Evolutionary conservation across 2,797 vertebrate species (phyloP).

Genomic region (Nyctibius grandis): DNA sequence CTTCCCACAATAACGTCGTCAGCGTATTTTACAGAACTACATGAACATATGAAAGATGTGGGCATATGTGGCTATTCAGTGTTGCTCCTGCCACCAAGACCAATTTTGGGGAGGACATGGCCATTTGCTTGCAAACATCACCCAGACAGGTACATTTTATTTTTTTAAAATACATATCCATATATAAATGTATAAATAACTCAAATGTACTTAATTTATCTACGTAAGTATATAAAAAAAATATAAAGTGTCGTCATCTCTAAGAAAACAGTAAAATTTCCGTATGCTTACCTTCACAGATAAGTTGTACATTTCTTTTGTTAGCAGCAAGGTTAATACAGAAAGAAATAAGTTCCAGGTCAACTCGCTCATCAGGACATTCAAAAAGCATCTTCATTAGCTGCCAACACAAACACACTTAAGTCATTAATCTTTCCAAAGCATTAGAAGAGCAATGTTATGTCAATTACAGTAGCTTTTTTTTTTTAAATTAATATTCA

Average conservation of each 20-base stretch:
- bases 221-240: background rate
- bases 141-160: background rate
- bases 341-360: slow-evolving; percentile 89
- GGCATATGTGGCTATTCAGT: background rate
- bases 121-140: background rate
- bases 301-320: slow-evolving; percentile 90
- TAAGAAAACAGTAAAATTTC: background rate
- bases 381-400: slow-evolving; percentile 93
- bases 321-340: slow-evolving; percentile 95
- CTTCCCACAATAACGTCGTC: background rate
- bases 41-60: background rate
- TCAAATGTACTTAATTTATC: background rate
- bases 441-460: background rate
- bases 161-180: background rate
- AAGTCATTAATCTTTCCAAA: background rate
- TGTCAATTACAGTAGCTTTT: background rate
- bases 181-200: background rate
- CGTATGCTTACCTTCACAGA: slow-evolving; percentile 86
- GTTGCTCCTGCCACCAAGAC: background rate
- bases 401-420: slow-evolving; percentile 66
- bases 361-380: slow-evolving; percentile 82
- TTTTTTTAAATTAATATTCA: background rate
- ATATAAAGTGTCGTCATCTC: background rate
- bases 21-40: background rate
- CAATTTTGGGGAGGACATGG: background rate